These are phyloP conservation scores for Drosophila equinoxialis DNA, from an alignment of 1,140 invertebrate species.

Conservation along the genomic window DNA sequence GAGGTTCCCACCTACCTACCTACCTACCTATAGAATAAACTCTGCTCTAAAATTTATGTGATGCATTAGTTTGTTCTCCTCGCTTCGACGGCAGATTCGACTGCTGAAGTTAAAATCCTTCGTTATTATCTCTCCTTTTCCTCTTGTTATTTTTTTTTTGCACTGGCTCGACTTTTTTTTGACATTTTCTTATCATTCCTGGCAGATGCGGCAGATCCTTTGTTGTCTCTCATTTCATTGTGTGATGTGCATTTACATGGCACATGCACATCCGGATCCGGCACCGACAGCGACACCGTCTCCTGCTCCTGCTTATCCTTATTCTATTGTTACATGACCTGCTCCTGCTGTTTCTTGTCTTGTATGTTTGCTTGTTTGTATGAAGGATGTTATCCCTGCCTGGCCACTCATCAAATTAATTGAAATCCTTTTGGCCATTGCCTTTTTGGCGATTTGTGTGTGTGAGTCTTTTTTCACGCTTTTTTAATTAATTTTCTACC, in stretches of 20 bases:
- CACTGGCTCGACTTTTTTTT: constrained; percentile 43
- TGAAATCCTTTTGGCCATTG: constrained; percentile 49
- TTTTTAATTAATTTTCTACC: constrained; percentile 60
- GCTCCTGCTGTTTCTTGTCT: not conserved
- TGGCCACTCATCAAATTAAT: constrained; percentile 70
- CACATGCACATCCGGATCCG: constrained; percentile 28
- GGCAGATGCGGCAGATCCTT: constrained; percentile 13
- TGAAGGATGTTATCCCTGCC: constrained; percentile 29
- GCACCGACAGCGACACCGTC: constrained; percentile 10
- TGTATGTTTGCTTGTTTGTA: constrained; percentile 10
- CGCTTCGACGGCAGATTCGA: not conserved
- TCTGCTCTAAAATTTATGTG: constrained; percentile 41
- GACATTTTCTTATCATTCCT: constrained; percentile 55
- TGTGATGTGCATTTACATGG: constrained; percentile 55
- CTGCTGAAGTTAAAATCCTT: constrained; percentile 10
- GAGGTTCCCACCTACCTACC: not conserved
- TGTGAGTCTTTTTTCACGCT: constrained; percentile 1
- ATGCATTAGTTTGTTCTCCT: constrained; percentile 41
- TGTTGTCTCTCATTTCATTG: constrained; percentile 32
- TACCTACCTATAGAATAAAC: not conserved
- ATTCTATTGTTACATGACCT: constrained; percentile 41
- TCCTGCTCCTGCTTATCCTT: no score
- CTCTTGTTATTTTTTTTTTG: constrained; percentile 13
- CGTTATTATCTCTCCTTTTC: constrained; percentile 14
- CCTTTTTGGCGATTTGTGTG: constrained; percentile 45